These are phyloP conservation scores for Rhynchopsitta pachyrhyncha DNA, from an alignment of 2,113 vertebrate genomes.

Conservation along the genomic window DNA sequence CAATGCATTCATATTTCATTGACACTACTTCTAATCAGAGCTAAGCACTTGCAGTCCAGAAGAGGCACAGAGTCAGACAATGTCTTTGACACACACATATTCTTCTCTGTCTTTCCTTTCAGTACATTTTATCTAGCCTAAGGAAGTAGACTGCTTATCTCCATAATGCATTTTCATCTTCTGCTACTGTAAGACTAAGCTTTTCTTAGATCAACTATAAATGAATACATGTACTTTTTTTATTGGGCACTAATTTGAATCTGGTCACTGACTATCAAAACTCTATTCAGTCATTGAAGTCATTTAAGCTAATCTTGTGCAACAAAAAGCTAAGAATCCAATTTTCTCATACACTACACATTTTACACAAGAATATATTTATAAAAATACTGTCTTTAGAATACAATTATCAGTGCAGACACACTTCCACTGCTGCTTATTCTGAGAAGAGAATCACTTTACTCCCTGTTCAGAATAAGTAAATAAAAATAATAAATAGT, in stretches of 20 bases:
- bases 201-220: constrained; percentile 30
- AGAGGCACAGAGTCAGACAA: neutral
- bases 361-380: neutral
- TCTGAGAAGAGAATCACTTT: neutral
- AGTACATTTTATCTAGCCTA: constrained; percentile 43
- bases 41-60: constrained; percentile 19
- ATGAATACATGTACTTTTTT: constrained; percentile 26
- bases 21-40: constrained; percentile 24
- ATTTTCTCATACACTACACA: neutral
- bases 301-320: neutral
- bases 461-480: neutral
- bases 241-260: constrained; percentile 38
- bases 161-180: constrained; percentile 49
- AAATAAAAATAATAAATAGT: neutral
- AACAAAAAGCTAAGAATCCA: constrained; percentile 21
- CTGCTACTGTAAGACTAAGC: constrained; percentile 33
- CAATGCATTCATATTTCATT: constrained; percentile 14
- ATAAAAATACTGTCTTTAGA: neutral
- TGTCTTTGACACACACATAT: constrained; percentile 12
- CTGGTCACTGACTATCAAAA: constrained; percentile 30
- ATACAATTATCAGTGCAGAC: neutral
- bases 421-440: neutral
- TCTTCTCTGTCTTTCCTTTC: constrained; percentile 13
- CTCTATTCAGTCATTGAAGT: constrained; percentile 5
- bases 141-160: constrained; percentile 46